Evolutionary conservation across 2,113 vertebrate genomes (phyloP), one percentile per base, ranked within the genome.

Genomic region (Apteryx mantelli): DNA sequence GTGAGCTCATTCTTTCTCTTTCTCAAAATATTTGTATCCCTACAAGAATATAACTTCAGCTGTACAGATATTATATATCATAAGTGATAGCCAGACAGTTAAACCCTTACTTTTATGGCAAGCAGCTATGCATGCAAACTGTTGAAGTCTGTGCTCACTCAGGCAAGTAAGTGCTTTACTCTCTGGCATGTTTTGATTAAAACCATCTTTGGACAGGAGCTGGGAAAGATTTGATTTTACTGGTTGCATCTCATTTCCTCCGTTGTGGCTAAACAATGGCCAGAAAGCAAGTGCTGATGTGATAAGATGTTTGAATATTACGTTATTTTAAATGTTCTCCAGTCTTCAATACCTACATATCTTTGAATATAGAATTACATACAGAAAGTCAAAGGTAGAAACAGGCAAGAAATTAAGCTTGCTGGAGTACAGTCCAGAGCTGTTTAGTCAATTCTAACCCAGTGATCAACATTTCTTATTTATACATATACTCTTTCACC

Each of bases 21-120:
- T 87, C 75, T 77, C 34, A 53, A 95, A 89, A 79, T 42, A 75
- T 90, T 94, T 97, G 82, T 55, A 71, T 86, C 89, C 75, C 46
- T 80, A 48, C 42, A 91, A 93, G 81, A 95, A 55, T 52, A 77
- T 46, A n/a, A 77, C 64, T 68, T 28, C 75, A 81, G 28, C 66
- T 81, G 82, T 75, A 86, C 73, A 81, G 91, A 74, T 75, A 71
- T 63, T 60, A 24, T 56, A 9, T 20, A 88, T 71, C 65, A 7
- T 20, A 55, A 70, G 34, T 13, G 16, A 73, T 52, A 76, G 80
- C 30, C 83, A 89, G 71, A 7, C 32, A 58, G 38, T 38, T 46
- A 46, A 83, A 55, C 61, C 32, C 11, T 42, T 11, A 28, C 64
- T 84, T 55, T 38, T 77, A 52, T 83, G 69, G 73, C 81, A 75